A percentile compares a stretch with the other conserved stretches of the same genome.
Conservation (phyloP, 2,797 vertebrate genomes). For the Champsocephalus esox region DNA sequence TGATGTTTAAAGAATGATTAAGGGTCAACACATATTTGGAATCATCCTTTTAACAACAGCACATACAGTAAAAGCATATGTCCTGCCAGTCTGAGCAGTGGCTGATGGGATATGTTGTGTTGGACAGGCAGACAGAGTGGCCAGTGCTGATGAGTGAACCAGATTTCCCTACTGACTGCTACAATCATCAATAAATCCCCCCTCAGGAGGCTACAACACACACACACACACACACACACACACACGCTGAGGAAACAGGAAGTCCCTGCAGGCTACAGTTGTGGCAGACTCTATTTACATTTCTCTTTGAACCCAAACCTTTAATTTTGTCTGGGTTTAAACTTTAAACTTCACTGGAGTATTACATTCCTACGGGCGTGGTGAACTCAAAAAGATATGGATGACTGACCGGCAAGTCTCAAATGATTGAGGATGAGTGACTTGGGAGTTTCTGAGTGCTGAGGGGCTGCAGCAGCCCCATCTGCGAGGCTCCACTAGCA, state of each 20-base stretch:
- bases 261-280: slow-evolving; percentile 40
- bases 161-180: slow-evolving; percentile 23
- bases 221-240: neutral
- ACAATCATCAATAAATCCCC: slow-evolving; percentile 16
- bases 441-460: neutral
- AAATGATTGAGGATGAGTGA: slow-evolving; percentile 21
- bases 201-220: neutral
- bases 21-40: neutral
- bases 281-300: slow-evolving; percentile 39
- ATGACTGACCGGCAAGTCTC: slow-evolving; percentile 29
- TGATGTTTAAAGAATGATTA: neutral
- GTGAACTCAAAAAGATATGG: slow-evolving; percentile 17
- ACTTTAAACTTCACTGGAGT: slow-evolving; percentile 11
- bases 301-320: slow-evolving; percentile 59
- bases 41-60: neutral
- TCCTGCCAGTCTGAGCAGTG: neutral
- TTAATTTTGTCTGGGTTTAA: slow-evolving; percentile 44
- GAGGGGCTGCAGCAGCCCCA: too few species aligned
- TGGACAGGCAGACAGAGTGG: neutral
- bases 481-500: too few species aligned
- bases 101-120: neutral
- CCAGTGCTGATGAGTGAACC: slow-evolving; percentile 4
- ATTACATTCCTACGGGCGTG: slow-evolving; percentile 23
- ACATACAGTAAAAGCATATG: neutral
- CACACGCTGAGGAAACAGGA: slow-evolving; percentile 53